These are phyloP conservation scores for Danio albolineatus DNA, from an alignment of 2,797 vertebrate genomes.

Conservation along the genomic window DNA sequence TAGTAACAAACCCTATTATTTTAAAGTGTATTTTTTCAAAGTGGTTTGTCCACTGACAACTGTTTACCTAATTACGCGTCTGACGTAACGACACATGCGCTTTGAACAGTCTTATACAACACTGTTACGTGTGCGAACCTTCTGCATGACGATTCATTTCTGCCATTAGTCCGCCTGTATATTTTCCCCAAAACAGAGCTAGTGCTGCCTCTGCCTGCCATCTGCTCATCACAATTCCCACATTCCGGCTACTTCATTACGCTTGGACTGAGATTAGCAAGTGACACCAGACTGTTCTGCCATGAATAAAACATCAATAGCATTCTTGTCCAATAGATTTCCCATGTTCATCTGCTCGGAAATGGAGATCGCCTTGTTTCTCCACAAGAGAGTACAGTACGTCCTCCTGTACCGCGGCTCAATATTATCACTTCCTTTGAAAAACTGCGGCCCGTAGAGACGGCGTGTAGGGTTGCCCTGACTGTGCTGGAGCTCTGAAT, in stretches of 20 bases:
- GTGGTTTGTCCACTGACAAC: no score
- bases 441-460: conserved; percentile 68
- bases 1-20: neutral
- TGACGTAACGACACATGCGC: neutral
- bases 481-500: conserved; percentile 70
- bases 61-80: neutral
- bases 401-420: conserved; percentile 9
- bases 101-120: neutral
- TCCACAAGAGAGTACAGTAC: conserved; percentile 34
- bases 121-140: no score
- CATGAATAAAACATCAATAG: conserved; percentile 51
- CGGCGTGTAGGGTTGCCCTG: conserved; percentile 71
- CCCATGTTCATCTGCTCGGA: conserved; percentile 12
- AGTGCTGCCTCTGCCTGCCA: conserved; percentile 25
- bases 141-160: neutral
- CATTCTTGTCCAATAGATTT: conserved; percentile 46
- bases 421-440: conserved; percentile 70
- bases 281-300: conserved; percentile 42
- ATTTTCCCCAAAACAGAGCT: conserved; percentile 22
- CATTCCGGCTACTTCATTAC: conserved; percentile 38
- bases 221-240: conserved; percentile 49
- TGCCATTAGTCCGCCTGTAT: conserved; percentile 11
- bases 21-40: neutral
- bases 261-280: conserved; percentile 47
- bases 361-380: conserved; percentile 32